A percentile compares a stretch with the other conserved stretches of the same genome.
These are phyloP conservation scores for Neoarius graeffei DNA, from an alignment of 2,113 vertebrate species.

Conservation along the genomic window DNA sequence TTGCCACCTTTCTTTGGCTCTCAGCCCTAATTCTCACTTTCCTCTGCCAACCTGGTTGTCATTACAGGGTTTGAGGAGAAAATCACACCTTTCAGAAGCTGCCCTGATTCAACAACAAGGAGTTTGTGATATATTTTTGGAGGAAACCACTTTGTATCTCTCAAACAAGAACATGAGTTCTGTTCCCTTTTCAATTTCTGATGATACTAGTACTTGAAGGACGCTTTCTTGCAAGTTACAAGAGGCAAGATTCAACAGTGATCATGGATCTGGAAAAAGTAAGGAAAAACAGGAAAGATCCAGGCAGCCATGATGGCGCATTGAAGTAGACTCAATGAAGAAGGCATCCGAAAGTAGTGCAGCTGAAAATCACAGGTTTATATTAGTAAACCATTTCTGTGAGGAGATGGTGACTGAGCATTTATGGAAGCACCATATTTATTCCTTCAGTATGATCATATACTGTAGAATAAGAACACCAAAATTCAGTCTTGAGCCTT, in stretches of 20 bases:
- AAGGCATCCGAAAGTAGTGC: background rate
- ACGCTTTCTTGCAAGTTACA: background rate
- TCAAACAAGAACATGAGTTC: background rate
- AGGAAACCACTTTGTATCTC: background rate
- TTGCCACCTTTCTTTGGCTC: conserved; percentile 21
- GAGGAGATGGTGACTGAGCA: background rate
- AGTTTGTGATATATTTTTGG: background rate
- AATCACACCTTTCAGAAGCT: conserved; percentile 24
- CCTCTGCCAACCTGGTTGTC: conserved; percentile 37
- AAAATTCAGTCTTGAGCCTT: background rate
- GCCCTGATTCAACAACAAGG: background rate
- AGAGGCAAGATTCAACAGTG: background rate
- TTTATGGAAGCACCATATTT: background rate
- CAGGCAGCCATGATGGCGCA: background rate
- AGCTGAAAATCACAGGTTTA: background rate
- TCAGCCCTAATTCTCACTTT: conserved; percentile 24
- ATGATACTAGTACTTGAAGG: background rate
- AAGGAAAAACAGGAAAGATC: background rate
- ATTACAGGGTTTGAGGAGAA: conserved; percentile 35
- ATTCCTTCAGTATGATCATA: background rate
- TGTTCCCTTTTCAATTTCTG: conserved; percentile 21
- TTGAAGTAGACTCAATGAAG: background rate
- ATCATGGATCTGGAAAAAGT: background rate
- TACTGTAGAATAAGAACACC: background rate
- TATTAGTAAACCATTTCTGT: background rate